Percentiles rank a stretch among this genome's conserved stretches.
Conservation (phyloP, 2,797 vertebrate genomes). For the Diplodus puntazzo region DNA sequence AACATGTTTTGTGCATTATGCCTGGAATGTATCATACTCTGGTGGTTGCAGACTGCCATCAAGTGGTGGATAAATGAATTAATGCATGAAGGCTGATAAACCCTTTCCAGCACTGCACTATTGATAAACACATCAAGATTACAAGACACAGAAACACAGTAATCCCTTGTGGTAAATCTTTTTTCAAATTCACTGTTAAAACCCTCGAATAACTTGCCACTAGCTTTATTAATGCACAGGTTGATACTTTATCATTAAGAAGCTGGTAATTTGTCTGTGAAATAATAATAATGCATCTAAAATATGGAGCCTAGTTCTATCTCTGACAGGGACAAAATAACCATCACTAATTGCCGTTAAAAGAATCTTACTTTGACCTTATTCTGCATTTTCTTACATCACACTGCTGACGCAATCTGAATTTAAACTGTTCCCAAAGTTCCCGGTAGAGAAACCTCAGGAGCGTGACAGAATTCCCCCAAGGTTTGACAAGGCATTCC, state of each 20-base stretch:
- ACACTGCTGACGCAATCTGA: slow-evolving; percentile 42
- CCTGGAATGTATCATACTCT: slow-evolving; percentile 5
- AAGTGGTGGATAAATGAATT: slow-evolving; percentile 69
- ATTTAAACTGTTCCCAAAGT: slow-evolving; percentile 55
- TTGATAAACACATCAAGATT: not conserved
- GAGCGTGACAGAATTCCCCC: slow-evolving; percentile 64
- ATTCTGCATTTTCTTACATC: slow-evolving; percentile 31
- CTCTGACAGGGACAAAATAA: slow-evolving; percentile 14
- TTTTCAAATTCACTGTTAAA: not conserved
- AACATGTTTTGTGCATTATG: slow-evolving; percentile 34
- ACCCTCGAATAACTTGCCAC: not conserved
- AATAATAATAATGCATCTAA: not conserved
- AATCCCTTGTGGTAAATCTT: not conserved
- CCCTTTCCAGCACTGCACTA: not conserved
- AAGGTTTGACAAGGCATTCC: slow-evolving; percentile 56
- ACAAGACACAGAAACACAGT: not conserved
- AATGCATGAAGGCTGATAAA: not conserved
- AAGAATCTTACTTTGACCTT: slow-evolving; percentile 8
- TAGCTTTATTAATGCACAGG: slow-evolving; percentile 1
- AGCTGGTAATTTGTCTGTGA: not conserved
- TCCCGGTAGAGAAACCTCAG: slow-evolving; percentile 25
- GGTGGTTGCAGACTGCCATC: slow-evolving; percentile 72
- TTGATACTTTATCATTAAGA: not conserved
- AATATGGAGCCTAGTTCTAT: not conserved
- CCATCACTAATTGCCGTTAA: not conserved